Base-by-base conservation (phyloP, 2,888 invertebrate species). In the Drosophila setosimentum region DNA sequence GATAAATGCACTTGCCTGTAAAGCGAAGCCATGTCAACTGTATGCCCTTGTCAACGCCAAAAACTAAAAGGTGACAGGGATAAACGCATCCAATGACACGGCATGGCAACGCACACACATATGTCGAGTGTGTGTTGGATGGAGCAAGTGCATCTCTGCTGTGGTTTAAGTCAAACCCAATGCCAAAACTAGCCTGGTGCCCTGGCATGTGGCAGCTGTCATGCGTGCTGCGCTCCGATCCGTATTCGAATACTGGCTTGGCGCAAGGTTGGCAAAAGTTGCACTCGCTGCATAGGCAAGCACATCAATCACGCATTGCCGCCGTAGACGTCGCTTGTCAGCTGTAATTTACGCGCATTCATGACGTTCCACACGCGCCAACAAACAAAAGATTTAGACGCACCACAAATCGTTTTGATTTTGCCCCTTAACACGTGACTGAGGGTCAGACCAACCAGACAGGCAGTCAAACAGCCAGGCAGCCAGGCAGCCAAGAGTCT, bases 41-140 rank as follows among this genome's bases (percentile, higher is more conserved):
- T 80, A 73, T 82, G 87, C 83, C 82, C 72, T 78, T 90, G 90
- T 87, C 90, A 90, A 82, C 89, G 76, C 89, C 80, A 60, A 90
- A 87, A 89, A 86, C 90, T 86, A 87, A 87, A 87, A 88, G 87
- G 90, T 86, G 87, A 88, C 90, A 88, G 73, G 80, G 84, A 88
- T 87, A 90, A 90, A 87, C 84, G 87, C 68, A 76, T 35, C 65
- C 76, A 61, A 68, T 68, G 77, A 66, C 78, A 62, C 62, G 53
- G 64, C 51, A 55, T 68, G 76, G 63, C 77, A 79, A 67, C 58
- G 68, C 84, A 73, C 67, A 73, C 67, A 73, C 73, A 30, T n/a
- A 71, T 76, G 74, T 70, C 70, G 70, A 16, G 33, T 24, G 53
- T 53, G 6, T 37, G 27, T 27, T 27, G n/a, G 13, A 37, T 65